These are phyloP conservation scores for Lepisosteus oculatus DNA, from an alignment of 2,113 vertebrate genomes.

Conservation along the genomic window DNA sequence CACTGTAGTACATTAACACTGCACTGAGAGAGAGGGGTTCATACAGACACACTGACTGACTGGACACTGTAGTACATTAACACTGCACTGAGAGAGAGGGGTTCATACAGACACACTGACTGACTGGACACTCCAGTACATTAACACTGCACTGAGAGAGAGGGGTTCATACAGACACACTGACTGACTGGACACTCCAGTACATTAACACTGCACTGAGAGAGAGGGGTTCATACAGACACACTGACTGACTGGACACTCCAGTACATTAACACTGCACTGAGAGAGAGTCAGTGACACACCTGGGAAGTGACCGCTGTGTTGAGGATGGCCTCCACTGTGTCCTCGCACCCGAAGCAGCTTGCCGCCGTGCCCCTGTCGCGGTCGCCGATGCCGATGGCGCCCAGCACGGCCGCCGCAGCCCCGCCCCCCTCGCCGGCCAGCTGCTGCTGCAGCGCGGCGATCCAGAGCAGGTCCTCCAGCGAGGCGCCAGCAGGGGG, in stretches of 20 bases:
- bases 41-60: not conserved
- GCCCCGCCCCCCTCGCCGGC: slow-evolving; percentile 80
- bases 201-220: too few species aligned
- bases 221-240: too few species aligned
- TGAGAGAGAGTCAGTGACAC: slow-evolving; percentile 50
- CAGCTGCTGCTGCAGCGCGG: slow-evolving; percentile 90
- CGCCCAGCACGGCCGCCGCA: slow-evolving; percentile 57
- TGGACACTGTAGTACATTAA: too few species aligned
- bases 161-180: too few species aligned
- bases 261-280: too few species aligned
- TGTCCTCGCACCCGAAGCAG: slow-evolving; percentile 91
- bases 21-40: not conserved
- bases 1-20: not conserved
- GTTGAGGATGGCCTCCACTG: slow-evolving; percentile 89
- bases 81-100: too few species aligned
- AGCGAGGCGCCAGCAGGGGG: slow-evolving; percentile 69
- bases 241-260: too few species aligned
- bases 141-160: too few species aligned
- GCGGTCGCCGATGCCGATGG: slow-evolving; percentile 56
- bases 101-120: too few species aligned
- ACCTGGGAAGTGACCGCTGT: slow-evolving; percentile 83
- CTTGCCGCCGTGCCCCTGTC: slow-evolving; percentile 77
- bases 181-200: too few species aligned
- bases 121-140: too few species aligned
- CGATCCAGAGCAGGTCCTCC: slow-evolving; percentile 97